Percentiles rank a stretch among this genome's conserved stretches.
Evolutionary conservation across 1,140 invertebrate species (phyloP).

Genomic region (Achatina immaculata): DNA sequence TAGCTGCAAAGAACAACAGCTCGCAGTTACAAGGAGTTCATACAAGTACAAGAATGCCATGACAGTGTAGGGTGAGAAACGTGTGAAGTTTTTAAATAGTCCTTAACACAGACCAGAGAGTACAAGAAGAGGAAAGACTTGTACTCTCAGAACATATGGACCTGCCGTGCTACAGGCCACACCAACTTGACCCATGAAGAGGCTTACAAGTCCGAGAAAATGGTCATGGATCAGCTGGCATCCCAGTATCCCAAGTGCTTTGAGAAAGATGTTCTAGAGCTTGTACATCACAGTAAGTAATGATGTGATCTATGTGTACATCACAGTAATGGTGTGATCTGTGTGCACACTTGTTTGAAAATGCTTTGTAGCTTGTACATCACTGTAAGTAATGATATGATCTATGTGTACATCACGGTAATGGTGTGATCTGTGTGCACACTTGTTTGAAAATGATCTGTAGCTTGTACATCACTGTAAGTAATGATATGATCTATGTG

Average conservation of each 20-base stretch:
- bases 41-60: background rate
- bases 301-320: too few relatives aligned
- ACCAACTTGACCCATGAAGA: conserved; percentile 71
- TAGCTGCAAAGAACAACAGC: too few relatives aligned
- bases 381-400: conserved; percentile 71
- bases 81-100: conserved; percentile 13
- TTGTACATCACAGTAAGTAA: conserved; percentile 72
- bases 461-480: conserved; percentile 71
- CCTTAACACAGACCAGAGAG: conserved; percentile 63
- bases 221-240: conserved; percentile 62
- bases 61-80: background rate
- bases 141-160: conserved; percentile 71
- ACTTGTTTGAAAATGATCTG: conserved; percentile 69
- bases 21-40: too few relatives aligned
- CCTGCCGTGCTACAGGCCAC: conserved; percentile 72
- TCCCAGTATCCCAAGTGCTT: conserved; percentile 64
- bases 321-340: too few relatives aligned
- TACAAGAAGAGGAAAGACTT: conserved; percentile 63
- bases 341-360: too few relatives aligned
- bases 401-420: too few relatives aligned
- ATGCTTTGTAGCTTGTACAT: conserved; percentile 69
- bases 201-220: conserved; percentile 71
- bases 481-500: too few relatives aligned
- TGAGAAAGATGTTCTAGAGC: conserved; percentile 68
- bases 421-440: too few relatives aligned